Evolutionary conservation across 1,140 invertebrate genomes (phyloP).

Genomic region (Melipona quadrifasciata): DNA sequence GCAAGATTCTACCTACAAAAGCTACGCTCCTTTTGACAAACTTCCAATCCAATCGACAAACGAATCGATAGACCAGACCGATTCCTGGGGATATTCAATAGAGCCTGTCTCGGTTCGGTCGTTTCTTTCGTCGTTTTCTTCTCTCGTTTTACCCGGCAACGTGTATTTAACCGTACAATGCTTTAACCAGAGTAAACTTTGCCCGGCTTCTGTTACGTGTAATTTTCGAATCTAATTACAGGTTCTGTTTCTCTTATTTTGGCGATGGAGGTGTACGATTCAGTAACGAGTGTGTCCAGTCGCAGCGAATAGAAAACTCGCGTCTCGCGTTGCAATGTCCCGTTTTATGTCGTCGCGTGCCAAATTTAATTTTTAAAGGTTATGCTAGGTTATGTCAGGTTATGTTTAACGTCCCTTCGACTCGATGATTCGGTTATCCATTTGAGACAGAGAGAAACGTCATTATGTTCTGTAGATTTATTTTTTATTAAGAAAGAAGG

Average conservation of each 20-base stretch:
- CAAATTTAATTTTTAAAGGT: too few species aligned
- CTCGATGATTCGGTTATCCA: too few species aligned
- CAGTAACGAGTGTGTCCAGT: too few species aligned
- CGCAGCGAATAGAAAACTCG: not conserved
- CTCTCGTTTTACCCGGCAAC: not conserved
- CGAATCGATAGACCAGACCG: constrained; percentile 39
- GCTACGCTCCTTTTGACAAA: constrained; percentile 47
- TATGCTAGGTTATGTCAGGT: too few species aligned
- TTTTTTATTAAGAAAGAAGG: not conserved
- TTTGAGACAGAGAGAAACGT: too few species aligned
- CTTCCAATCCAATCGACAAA: constrained; percentile 54
- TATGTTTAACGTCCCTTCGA: too few species aligned
- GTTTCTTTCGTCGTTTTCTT: constrained; percentile 25
- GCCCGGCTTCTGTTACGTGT: not conserved
- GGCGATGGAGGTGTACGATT: not conserved
- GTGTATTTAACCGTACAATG: constrained; percentile 9
- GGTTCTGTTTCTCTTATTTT: not conserved
- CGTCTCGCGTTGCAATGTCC: not conserved
- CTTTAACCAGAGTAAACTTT: constrained; percentile 21
- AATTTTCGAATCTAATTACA: constrained; percentile 38
- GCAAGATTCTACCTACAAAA: constrained; percentile 48
- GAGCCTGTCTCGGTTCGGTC: constrained; percentile 6
- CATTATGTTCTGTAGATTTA: not conserved
- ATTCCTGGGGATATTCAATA: constrained; percentile 33
- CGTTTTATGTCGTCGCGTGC: not conserved